phyloP scores from a whole-genome alignment of 2,113 vertebrate species.

The Cacatua alba region DNA sequence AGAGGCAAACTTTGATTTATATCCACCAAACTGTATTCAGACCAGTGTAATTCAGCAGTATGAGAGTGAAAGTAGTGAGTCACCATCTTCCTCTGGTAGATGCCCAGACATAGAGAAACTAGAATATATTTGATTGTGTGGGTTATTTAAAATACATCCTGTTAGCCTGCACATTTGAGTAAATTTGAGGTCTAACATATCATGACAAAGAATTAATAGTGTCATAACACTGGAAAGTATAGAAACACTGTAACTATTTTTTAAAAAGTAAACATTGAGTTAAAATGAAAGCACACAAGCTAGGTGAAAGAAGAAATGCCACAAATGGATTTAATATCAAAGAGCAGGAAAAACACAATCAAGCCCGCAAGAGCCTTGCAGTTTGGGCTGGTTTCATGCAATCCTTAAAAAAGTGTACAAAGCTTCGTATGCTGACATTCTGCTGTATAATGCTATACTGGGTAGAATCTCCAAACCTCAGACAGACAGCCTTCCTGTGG shows the following conservation, averaged over 20 bases:
- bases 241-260: constrained; percentile 4
- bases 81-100: neutral
- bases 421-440: neutral
- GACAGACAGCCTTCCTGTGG: neutral
- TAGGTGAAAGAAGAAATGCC: neutral
- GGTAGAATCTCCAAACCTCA: neutral
- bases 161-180: neutral
- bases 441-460: neutral
- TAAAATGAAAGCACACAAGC: neutral
- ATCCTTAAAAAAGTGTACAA: neutral
- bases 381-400: neutral
- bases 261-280: neutral
- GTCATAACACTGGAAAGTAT: neutral
- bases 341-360: neutral
- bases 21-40: neutral
- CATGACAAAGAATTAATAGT: constrained; percentile 1
- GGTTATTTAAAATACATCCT: neutral
- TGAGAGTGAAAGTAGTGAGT: neutral
- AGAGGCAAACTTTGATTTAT: neutral
- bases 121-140: neutral
- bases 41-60: neutral
- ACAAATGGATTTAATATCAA: neutral
- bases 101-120: neutral
- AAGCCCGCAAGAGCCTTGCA: neutral
- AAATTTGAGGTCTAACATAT: neutral